These are phyloP conservation scores for Huso huso DNA, from an alignment of 2,797 vertebrate species.

Conservation along the genomic window DNA sequence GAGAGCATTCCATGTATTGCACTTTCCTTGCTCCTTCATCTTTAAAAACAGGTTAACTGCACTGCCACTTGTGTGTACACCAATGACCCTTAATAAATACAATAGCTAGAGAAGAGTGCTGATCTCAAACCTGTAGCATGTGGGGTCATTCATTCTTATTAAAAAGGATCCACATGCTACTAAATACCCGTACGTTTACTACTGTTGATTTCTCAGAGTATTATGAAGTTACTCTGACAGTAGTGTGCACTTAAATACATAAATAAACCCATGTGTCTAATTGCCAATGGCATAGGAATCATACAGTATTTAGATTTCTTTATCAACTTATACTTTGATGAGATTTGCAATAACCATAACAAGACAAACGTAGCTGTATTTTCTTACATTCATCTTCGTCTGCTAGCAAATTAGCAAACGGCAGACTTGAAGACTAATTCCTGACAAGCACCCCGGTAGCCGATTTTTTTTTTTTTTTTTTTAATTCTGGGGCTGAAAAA, in stretches of 20 bases:
- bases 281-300: not conserved
- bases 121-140: no score
- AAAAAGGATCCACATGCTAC: no score
- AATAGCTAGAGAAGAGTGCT: no score
- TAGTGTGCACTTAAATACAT: not conserved
- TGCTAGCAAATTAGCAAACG: slow-evolving; percentile 17
- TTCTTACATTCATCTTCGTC: slow-evolving; percentile 14
- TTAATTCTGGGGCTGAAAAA: slow-evolving; percentile 18
- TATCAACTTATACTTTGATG: not conserved
- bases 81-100: no score
- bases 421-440: slow-evolving; percentile 21
- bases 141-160: no score
- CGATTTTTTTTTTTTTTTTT: slow-evolving; percentile 22
- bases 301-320: not conserved
- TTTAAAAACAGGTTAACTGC: slow-evolving; percentile 11
- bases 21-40: no score
- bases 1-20: not conserved
- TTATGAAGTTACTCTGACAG: not conserved
- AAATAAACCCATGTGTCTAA: not conserved
- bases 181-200: not conserved
- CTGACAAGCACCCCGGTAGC: slow-evolving; percentile 15
- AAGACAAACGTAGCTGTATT: not conserved
- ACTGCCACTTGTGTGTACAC: not conserved
- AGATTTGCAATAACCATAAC: slow-evolving; percentile 24
- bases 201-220: not conserved